These are phyloP conservation scores for Dromaius novaehollandiae DNA, from an alignment of 2,113 vertebrate species.

Conservation along the genomic window DNA sequence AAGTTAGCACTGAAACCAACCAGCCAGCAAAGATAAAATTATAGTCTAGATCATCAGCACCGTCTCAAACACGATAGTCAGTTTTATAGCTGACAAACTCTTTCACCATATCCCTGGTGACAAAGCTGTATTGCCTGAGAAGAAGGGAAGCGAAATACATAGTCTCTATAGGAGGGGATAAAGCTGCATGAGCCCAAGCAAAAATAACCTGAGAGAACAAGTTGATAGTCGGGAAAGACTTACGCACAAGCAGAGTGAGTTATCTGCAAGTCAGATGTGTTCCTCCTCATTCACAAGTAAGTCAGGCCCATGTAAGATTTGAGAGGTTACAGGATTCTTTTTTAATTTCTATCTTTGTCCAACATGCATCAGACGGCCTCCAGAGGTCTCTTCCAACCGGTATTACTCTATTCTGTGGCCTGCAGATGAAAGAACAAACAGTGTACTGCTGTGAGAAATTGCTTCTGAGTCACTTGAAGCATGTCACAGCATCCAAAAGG, in stretches of 20 bases:
- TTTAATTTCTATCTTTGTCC: not conserved
- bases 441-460: not conserved
- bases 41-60: not conserved
- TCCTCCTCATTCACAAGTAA: not conserved
- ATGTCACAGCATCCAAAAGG: not conserved
- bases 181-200: not conserved
- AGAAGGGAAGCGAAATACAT: not conserved
- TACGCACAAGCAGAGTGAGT: accelerated
- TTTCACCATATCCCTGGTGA: not conserved
- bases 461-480: not conserved
- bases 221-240: not conserved
- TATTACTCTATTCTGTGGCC: not conserved
- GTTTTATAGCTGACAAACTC: not conserved
- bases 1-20: not conserved
- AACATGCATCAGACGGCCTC: not conserved
- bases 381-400: not conserved
- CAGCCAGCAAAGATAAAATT: not conserved
- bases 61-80: not conserved
- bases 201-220: not conserved
- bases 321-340: not conserved
- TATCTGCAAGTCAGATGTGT: not conserved
- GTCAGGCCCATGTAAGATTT: not conserved
- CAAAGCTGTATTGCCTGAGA: not conserved
- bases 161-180: not conserved
- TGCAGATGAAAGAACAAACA: not conserved